Evolutionary conservation across 2,113 vertebrate species (phyloP).

Genomic region (Psophia crepitans): DNA sequence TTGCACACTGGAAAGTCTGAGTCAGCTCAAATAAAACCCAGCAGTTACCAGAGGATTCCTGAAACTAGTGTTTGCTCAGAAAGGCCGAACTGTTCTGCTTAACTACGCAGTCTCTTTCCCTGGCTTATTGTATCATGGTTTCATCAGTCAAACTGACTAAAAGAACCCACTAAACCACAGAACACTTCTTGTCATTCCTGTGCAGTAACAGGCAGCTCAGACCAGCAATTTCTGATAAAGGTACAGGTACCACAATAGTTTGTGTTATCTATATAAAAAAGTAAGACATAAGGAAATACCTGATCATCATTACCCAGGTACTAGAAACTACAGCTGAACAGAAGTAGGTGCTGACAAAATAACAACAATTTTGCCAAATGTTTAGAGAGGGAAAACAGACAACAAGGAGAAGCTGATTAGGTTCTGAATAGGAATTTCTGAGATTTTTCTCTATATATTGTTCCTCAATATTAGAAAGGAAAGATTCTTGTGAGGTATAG

Average conservation of each 20-base stretch:
- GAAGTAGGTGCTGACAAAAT: not conserved
- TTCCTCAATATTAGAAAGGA: not conserved
- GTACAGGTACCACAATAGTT: not conserved
- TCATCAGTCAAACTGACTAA: not conserved
- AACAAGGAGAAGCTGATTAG: not conserved
- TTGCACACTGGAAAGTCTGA: not conserved
- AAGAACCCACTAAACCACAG: not conserved
- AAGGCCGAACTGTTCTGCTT: not conserved
- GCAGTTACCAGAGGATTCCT: not conserved
- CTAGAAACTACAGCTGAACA: not conserved
- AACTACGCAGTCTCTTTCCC: not conserved
- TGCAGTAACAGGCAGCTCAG: not conserved
- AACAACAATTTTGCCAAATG: not conserved
- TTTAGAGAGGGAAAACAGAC: rapidly evolving
- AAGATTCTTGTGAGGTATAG: not conserved
- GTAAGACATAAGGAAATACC: not conserved
- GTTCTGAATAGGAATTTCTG: not conserved
- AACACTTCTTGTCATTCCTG: not conserved
- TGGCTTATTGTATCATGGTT: not conserved
- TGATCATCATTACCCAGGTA: not conserved
- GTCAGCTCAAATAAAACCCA: not conserved
- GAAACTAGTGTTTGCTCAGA: not conserved
- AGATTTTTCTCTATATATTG: not conserved
- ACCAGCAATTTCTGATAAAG: not conserved
- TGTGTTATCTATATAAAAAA: not conserved